Conservation (phyloP, 2,888 invertebrate genomes). For the Nudaria mundana region DNA sequence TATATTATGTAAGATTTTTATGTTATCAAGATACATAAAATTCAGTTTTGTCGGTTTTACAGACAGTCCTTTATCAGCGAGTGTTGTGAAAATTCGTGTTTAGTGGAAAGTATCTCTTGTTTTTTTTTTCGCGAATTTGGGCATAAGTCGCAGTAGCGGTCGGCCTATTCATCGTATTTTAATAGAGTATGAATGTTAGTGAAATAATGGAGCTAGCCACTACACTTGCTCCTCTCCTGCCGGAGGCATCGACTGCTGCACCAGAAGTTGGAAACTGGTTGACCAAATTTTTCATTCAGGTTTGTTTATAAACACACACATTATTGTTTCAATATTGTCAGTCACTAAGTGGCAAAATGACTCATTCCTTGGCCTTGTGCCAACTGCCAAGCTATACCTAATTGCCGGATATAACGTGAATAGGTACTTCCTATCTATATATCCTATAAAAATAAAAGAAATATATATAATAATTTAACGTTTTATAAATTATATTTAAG, state of each 20-base stretch:
- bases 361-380: no score
- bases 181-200: slow-evolving; percentile 45
- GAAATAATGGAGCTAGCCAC: slow-evolving; percentile 37
- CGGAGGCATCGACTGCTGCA: slow-evolving; percentile 35
- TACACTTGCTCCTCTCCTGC: slow-evolving; percentile 28
- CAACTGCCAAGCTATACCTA: no score
- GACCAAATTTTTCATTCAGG: slow-evolving; percentile 57
- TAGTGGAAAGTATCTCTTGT: slow-evolving; percentile 27
- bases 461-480: no score
- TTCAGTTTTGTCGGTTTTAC: slow-evolving; percentile 49
- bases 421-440: no score
- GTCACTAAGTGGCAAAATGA: background rate
- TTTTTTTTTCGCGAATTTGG: slow-evolving; percentile 20
- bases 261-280: slow-evolving; percentile 60
- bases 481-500: no score
- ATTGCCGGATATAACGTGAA: no score
- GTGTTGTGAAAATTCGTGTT: slow-evolving; percentile 41
- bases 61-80: slow-evolving; percentile 31
- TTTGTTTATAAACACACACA: slow-evolving; percentile 45
- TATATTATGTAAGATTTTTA: slow-evolving; percentile 37
- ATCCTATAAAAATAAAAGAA: no score
- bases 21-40: slow-evolving; percentile 47
- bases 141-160: slow-evolving; percentile 17
- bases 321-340: background rate
- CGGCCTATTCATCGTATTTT: slow-evolving; percentile 18